phyloP scores from a whole-genome alignment of 2,888 invertebrate genomes.

The Malacosoma neustria region DNA sequence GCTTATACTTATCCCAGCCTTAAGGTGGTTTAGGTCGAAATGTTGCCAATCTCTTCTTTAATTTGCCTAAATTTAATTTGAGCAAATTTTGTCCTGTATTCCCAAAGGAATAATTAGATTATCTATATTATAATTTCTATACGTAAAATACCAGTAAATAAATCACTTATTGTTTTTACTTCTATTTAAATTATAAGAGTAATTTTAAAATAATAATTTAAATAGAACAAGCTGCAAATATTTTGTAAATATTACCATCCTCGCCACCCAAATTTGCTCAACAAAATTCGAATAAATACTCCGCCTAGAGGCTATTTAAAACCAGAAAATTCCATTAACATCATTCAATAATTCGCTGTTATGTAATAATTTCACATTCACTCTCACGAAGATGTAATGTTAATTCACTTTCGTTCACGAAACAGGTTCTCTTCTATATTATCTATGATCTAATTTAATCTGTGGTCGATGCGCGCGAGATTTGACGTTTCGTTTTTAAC shows the following conservation, averaged over 20 bases:
- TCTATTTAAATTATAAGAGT: too few species aligned
- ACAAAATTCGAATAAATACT: not conserved
- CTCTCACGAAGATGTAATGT: conserved; percentile 53
- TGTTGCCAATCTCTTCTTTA: too few species aligned
- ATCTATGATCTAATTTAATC: not conserved
- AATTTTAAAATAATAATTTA: too few species aligned
- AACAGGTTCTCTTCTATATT: conserved; percentile 39
- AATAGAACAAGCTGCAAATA: too few species aligned
- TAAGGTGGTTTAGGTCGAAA: too few species aligned
- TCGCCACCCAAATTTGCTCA: not conserved
- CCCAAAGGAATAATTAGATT: too few species aligned
- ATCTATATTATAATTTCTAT: too few species aligned
- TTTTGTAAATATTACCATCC: not conserved
- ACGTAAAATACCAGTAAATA: too few species aligned
- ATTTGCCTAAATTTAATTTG: too few species aligned
- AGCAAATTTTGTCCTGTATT: too few species aligned
- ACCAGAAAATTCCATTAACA: conserved; percentile 31
- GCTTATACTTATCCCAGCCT: too few species aligned
- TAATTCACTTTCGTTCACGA: conserved; percentile 64
- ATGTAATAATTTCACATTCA: conserved; percentile 66
- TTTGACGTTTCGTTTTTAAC: conserved; percentile 29
- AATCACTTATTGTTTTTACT: too few species aligned
- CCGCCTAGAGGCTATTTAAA: conserved; percentile 3
- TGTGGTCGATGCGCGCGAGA: conserved; percentile 32
- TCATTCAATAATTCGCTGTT: conserved; percentile 38